Evolutionary conservation across 2,888 invertebrate genomes (phyloP).

Genomic region (Philonicus albiceps): DNA sequence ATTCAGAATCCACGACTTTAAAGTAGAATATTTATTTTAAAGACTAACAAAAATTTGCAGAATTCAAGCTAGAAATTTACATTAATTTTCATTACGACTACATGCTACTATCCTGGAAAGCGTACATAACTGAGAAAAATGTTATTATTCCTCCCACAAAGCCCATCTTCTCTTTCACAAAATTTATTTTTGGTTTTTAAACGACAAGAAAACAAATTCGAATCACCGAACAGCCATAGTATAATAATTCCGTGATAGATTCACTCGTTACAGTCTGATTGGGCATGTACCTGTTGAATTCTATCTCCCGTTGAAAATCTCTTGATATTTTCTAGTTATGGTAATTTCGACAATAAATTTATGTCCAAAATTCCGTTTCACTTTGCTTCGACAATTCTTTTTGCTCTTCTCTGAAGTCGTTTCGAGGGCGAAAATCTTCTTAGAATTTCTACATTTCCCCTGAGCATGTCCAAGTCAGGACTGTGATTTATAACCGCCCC

Average conservation of each 20-base stretch:
- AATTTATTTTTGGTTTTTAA: not conserved
- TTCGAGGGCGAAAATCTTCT: not conserved
- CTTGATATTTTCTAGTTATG: not conserved
- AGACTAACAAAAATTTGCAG: no score
- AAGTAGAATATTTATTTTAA: no score
- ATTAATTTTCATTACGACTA: no score
- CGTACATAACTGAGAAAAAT: not conserved
- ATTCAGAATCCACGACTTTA: no score
- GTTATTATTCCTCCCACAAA: not conserved
- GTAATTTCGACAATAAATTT: not conserved
- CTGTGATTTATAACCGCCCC: not conserved
- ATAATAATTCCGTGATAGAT: not conserved
- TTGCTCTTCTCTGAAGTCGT: not conserved
- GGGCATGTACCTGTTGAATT: not conserved
- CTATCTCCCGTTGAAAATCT: not conserved
- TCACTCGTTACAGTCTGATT: not conserved
- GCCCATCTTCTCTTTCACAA: not conserved
- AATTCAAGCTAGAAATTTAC: no score
- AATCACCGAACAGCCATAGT: not conserved
- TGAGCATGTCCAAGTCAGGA: not conserved
- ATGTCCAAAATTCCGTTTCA: not conserved
- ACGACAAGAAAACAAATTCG: not conserved
- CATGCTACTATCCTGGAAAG: no score
- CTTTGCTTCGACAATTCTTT: not conserved
- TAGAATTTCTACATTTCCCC: not conserved